Percentiles rank a stretch among this genome's conserved stretches.
Conservation (phyloP, 2,113 vertebrate genomes). For the Odontesthes bonariensis region DNA sequence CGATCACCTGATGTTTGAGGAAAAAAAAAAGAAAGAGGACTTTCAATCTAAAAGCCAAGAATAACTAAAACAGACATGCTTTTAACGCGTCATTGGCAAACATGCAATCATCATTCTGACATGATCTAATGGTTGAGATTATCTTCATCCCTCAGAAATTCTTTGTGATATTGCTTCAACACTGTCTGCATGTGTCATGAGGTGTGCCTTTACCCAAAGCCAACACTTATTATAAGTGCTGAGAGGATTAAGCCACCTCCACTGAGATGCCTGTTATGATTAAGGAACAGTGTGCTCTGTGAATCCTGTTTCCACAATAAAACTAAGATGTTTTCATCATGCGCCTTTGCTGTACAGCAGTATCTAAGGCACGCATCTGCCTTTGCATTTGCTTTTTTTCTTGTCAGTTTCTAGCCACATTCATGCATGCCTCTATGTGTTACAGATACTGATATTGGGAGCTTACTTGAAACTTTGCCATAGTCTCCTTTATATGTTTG, state of each 20-base stretch:
- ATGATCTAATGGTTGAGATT: neutral
- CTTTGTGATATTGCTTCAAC: neutral
- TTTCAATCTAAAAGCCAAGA: neutral
- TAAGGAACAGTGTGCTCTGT: neutral
- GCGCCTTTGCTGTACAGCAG: neutral
- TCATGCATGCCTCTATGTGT: neutral
- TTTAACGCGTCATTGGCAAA: neutral
- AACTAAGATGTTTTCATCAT: neutral
- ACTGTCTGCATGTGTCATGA: neutral
- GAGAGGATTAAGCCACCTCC: neutral
- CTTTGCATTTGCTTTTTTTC: neutral
- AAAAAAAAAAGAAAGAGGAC: neutral
- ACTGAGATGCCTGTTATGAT: neutral
- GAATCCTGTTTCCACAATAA: neutral
- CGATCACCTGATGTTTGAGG: constrained; percentile 16
- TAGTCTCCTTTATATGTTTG: neutral
- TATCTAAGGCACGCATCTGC: neutral
- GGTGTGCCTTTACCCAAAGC: constrained; percentile 21
- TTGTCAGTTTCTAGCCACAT: neutral
- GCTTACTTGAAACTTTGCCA: neutral
- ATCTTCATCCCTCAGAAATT: neutral
- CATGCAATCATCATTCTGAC: neutral
- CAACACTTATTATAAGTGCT: neutral
- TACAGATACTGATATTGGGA: neutral
- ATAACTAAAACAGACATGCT: neutral